Percentiles rank a stretch among this genome's conserved stretches.
These are phyloP conservation scores for Phalacrocorax aristotelis DNA, from an alignment of 2,113 vertebrate species.

Conservation along the genomic window DNA sequence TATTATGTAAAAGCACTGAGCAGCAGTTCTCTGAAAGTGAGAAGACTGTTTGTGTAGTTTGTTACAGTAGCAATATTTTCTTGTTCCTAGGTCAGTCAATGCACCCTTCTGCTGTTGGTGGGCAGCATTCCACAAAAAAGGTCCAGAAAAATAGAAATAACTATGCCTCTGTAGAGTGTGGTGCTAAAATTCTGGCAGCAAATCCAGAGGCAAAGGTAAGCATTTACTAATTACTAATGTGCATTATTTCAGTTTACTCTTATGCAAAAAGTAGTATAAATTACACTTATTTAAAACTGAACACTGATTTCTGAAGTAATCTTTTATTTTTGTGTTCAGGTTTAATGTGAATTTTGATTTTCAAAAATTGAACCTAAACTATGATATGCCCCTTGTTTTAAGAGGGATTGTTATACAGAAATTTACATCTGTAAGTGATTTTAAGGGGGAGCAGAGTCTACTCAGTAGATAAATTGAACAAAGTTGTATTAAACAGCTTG, in stretches of 20 bases:
- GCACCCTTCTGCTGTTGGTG: conserved; percentile 86
- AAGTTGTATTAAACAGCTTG: background rate
- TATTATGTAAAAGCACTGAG: background rate
- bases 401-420: background rate
- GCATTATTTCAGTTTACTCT: background rate
- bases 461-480: background rate
- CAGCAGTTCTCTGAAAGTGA: background rate
- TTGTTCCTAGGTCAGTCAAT: conserved; percentile 88
- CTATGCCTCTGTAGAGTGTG: conserved; percentile 97
- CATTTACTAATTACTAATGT: background rate
- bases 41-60: background rate
- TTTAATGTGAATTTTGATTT: background rate
- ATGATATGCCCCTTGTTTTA: background rate
- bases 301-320: background rate
- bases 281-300: background rate
- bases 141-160: conserved; percentile 98
- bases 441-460: background rate
- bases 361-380: background rate
- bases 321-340: background rate
- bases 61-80: conserved; percentile 16
- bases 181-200: conserved; percentile 95
- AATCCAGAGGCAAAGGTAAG: conserved; percentile 97
- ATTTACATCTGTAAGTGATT: background rate
- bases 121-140: conserved; percentile 87
- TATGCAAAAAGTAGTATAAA: background rate